These are phyloP conservation scores for Folsomia candida DNA, from an alignment of 2,888 invertebrate genomes.

Conservation along the genomic window DNA sequence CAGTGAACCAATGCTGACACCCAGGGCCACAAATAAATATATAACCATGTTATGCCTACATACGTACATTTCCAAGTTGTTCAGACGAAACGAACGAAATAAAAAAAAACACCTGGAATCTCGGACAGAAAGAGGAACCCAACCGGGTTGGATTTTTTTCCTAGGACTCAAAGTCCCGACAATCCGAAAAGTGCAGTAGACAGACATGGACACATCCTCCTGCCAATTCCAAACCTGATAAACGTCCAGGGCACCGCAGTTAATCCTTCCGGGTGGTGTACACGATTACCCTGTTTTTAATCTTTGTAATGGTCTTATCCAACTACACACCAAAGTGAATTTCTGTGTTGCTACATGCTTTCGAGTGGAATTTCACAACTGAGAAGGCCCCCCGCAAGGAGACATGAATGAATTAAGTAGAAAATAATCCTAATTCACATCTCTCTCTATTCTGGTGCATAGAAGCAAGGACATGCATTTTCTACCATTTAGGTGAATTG, in stretches of 20 bases:
- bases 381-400: background rate
- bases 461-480: too few species aligned
- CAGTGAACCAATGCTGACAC: constrained; percentile 11
- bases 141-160: background rate
- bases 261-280: constrained; percentile 11
- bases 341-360: background rate
- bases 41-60: too few species aligned
- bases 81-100: constrained; percentile 8
- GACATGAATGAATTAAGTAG: background rate
- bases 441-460: too few species aligned
- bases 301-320: background rate
- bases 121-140: background rate
- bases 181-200: background rate
- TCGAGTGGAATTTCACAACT: background rate
- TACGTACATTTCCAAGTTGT: too few species aligned
- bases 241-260: background rate
- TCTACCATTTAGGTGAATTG: too few species aligned
- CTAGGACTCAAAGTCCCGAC: constrained; percentile 5
- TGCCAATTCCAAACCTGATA: background rate
- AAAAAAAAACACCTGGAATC: constrained; percentile 33
- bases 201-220: background rate
- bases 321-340: background rate
- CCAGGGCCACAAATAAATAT: too few species aligned
- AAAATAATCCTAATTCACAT: background rate
- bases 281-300: constrained; percentile 12